Percentiles rank a stretch among this genome's conserved stretches.
These are phyloP conservation scores for Pocillopora verrucosa DNA, from an alignment of 64 coral and sea anemone genomes.

Conservation along the genomic window DNA sequence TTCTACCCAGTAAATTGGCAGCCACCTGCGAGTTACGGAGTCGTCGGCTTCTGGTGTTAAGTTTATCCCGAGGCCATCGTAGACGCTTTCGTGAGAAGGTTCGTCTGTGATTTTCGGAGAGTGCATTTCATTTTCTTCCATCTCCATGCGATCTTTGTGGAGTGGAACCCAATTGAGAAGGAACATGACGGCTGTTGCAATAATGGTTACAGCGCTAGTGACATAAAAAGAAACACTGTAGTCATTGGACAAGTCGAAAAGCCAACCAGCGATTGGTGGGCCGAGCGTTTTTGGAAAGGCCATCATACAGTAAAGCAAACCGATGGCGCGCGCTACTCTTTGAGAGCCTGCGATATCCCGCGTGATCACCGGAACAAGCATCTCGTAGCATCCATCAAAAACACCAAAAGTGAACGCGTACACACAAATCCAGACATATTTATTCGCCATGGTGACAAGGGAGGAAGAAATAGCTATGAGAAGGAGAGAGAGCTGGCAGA, in stretches of 20 bases:
- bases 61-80: no score
- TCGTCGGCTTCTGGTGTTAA: neutral
- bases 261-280: slow-evolving; percentile 43
- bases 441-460: slow-evolving; percentile 33
- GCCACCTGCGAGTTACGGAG: neutral
- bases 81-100: neutral
- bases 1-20: neutral
- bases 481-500: slow-evolving; percentile 33
- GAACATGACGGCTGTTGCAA: slow-evolving; percentile 28
- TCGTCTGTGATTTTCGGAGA: neutral
- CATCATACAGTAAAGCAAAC: slow-evolving; percentile 39
- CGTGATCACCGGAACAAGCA: slow-evolving; percentile 54
- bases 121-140: neutral
- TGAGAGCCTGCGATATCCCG: slow-evolving; percentile 25
- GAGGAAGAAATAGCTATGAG: slow-evolving; percentile 14
- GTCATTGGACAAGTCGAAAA: slow-evolving; percentile 34
- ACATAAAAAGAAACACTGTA: slow-evolving; percentile 49
- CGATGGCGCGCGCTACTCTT: slow-evolving; percentile 2
- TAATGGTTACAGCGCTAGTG: slow-evolving; percentile 34
- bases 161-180: slow-evolving; percentile 18
- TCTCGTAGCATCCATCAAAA: slow-evolving; percentile 44
- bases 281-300: slow-evolving; percentile 50
- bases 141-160: neutral
- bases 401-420: slow-evolving; percentile 22
- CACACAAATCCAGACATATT: slow-evolving; percentile 24